Evolutionary conservation across 2,888 invertebrate genomes (phyloP), one percentile per base, ranked within the genome.

Genomic region (Oithona nana): DNA sequence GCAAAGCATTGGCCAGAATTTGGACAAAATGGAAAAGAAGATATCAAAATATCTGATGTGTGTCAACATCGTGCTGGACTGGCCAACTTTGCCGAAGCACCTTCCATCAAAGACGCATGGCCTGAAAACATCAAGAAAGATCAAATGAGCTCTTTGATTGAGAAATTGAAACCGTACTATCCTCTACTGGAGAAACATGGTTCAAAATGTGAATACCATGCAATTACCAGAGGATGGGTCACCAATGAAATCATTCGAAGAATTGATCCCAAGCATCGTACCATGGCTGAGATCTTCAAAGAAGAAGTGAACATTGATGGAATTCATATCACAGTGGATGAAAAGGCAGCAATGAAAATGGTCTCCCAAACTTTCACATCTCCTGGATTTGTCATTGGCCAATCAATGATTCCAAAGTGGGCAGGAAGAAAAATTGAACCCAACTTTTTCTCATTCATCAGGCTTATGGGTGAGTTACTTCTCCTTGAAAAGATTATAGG

Each of bases 241-340:
- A 56, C 26, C 26, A 56, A 56, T n/a, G 56, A 56, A 26, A n/a
- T 56, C 16, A 11, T 56, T 4, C 56, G 56, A 13, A 16, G 56
- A 16, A 28, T 26, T 26, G 26, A 13, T 26, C 56, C 56, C 16
- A 39, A 39, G 39, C 8, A 11, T 11, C 39, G 39, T 11, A 39
- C 39, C 16, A 39, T 39, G 6, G 39, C 8, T 16, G 39, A 39
- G 16, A 39, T 39, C 16, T 39, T 11, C 16, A 39, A 16, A 16
- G 39, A 39, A 39, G 39, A 39, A 11, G 39, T 39, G 39, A 39
- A 39, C 6, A 39, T 39, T 16, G 39, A 39, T 39, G 39, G 39
- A 16, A 16, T 39, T 16, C 16, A 39, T 39, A 39, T 11, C 39
- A 16, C 8, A 39, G 6, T 39, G 39, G 16, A 39, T 11, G 39